phyloP scores from a whole-genome alignment of 1,140 invertebrate genomes.

The Drosophila pallidifrons region DNA sequence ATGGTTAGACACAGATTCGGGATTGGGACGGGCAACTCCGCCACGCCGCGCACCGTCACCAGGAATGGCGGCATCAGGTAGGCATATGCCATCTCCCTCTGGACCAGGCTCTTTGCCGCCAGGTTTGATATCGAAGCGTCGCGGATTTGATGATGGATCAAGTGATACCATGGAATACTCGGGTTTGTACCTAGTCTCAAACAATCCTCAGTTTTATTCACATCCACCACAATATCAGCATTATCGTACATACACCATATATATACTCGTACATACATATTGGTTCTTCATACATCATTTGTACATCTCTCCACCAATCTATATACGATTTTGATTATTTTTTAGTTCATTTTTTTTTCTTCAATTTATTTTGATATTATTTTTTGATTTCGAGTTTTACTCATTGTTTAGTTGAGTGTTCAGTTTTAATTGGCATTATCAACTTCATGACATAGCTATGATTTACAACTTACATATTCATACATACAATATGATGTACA shows the following conservation, averaged over 20 bases:
- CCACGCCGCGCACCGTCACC: slow-evolving; percentile 92
- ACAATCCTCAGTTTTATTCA: slow-evolving; percentile 68
- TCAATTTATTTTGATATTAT: slow-evolving; percentile 10
- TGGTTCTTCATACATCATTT: slow-evolving; percentile 68
- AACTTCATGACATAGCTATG: slow-evolving; percentile 35
- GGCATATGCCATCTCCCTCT: slow-evolving; percentile 90
- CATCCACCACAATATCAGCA: slow-evolving; percentile 49
- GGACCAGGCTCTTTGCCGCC: slow-evolving; percentile 93
- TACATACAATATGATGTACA: slow-evolving; percentile 26
- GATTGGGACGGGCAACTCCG: slow-evolving; percentile 92
- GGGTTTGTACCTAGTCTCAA: slow-evolving; percentile 87
- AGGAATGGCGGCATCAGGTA: slow-evolving; percentile 86
- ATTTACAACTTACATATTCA: slow-evolving; percentile 31
- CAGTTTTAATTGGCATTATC: slow-evolving; percentile 53
- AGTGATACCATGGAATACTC: slow-evolving; percentile 96
- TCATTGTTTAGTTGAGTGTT: slow-evolving; percentile 24
- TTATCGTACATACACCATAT: slow-evolving; percentile 42
- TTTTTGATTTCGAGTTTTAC: slow-evolving; percentile 23
- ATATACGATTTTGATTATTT: slow-evolving; percentile 27
- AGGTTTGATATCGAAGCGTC: slow-evolving; percentile 92
- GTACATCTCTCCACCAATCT: slow-evolving; percentile 37
- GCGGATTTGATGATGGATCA: slow-evolving; percentile 92
- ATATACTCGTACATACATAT: slow-evolving; percentile 49
- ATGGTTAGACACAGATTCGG: slow-evolving; percentile 90
- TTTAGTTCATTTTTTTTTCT: slow-evolving; percentile 1